Conservation (phyloP, 2,888 invertebrate genomes). For the Chloroclystis v-ata region DNA sequence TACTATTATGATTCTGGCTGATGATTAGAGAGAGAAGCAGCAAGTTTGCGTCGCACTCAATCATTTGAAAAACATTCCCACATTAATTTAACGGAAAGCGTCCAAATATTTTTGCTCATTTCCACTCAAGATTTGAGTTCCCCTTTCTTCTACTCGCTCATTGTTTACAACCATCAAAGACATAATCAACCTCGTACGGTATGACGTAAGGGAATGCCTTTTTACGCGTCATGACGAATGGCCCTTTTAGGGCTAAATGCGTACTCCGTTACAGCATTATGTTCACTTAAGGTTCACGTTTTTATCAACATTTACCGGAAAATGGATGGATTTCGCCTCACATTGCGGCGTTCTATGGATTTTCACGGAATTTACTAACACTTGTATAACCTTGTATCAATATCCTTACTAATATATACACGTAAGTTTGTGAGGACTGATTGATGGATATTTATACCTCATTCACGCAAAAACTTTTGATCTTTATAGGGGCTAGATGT, state of each 20-base stretch:
- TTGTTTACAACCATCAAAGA: constrained; percentile 3
- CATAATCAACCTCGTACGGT: constrained; percentile 1
- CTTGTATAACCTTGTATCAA: no score
- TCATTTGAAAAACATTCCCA: no score
- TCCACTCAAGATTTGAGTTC: background rate
- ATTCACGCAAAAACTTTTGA: no score
- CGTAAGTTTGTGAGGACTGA: no score
- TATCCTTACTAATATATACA: no score
- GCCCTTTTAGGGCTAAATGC: constrained; percentile 20
- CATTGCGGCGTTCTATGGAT: no score
- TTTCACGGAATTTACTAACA: no score
- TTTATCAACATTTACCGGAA: constrained; percentile 22
- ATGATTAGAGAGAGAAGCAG: no score
- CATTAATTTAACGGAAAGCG: background rate
- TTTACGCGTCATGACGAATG: constrained; percentile 22
- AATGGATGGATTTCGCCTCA: constrained; percentile 3
- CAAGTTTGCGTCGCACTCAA: no score
- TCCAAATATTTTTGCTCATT: background rate
- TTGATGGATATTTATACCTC: no score
- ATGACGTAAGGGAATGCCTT: constrained; percentile 16
- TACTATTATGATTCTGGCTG: no score
- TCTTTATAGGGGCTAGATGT: no score
- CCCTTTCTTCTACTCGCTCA: background rate
- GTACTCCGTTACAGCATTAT: constrained; percentile 16
- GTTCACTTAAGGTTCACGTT: constrained; percentile 22